phyloP scores from a whole-genome alignment of 2,888 invertebrate species.

The Capitulum mitella region DNA sequence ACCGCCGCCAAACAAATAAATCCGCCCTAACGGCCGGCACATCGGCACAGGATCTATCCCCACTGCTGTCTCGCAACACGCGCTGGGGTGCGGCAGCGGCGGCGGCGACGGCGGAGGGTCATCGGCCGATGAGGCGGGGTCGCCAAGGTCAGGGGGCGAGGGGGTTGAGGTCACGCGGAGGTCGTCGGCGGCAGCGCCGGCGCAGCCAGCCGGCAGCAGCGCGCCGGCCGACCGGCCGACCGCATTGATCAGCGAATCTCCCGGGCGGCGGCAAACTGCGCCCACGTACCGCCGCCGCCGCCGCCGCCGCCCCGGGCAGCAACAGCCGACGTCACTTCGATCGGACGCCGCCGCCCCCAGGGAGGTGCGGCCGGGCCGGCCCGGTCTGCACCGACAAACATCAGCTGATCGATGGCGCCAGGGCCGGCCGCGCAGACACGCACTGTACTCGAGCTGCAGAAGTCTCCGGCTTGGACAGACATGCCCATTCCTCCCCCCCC shows the following conservation, averaged over 20 bases:
- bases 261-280: neutral
- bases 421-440: too few relatives aligned
- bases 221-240: too few relatives aligned
- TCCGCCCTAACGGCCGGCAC: neutral
- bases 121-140: neutral
- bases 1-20: conserved; percentile 10
- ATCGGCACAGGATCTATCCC: neutral
- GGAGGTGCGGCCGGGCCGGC: neutral
- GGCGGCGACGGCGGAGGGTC: neutral
- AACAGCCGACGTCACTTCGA: neutral
- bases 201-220: too few relatives aligned
- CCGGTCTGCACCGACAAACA: neutral
- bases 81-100: neutral
- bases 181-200: too few relatives aligned
- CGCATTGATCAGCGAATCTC: neutral
- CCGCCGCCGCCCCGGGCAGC: neutral
- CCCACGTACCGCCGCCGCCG: neutral
- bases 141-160: neutral
- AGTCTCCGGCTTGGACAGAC: too few relatives aligned
- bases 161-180: too few relatives aligned
- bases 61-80: neutral
- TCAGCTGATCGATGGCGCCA: neutral
- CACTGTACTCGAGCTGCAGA: too few relatives aligned
- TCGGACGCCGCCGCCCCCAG: neutral
- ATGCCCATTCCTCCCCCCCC: too few relatives aligned